Conservation (phyloP, 2,888 invertebrate genomes). For the Lasius fuliginosus region DNA sequence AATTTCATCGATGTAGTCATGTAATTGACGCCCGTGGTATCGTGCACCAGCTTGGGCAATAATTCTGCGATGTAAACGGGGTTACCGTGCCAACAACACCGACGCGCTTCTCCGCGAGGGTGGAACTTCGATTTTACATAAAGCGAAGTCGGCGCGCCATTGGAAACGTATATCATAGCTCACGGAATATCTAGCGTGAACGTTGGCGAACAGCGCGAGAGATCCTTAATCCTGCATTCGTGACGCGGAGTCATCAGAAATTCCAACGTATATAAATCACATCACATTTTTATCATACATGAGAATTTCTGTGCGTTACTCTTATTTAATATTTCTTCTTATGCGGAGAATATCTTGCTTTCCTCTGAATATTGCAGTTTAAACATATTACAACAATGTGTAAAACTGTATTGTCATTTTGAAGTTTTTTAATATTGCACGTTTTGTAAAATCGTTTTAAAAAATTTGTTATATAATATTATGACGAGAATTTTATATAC, state of each 20-base stretch:
- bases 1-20: slow-evolving; percentile 72
- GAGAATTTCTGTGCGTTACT: neutral
- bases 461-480: neutral
- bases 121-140: slow-evolving; percentile 64
- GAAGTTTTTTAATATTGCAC: neutral
- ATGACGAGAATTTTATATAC: neutral
- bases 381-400: neutral
- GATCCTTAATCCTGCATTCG: slow-evolving; percentile 17
- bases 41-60: slow-evolving; percentile 72
- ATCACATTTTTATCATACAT: slow-evolving; percentile 15
- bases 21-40: slow-evolving; percentile 66
- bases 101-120: slow-evolving; percentile 45
- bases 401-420: neutral
- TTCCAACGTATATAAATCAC: neutral
- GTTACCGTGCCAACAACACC: slow-evolving; percentile 62
- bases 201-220: slow-evolving; percentile 33
- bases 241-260: neutral
- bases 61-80: slow-evolving; percentile 71
- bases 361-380: neutral
- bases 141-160: slow-evolving; percentile 48
- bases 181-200: slow-evolving; percentile 63
- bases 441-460: neutral
- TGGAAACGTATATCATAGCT: slow-evolving; percentile 35
- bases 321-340: neutral
- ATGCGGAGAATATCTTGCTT: neutral